Conservation (phyloP, 2,797 vertebrate genomes). For the Mormyrus hasselquistii region DNA sequence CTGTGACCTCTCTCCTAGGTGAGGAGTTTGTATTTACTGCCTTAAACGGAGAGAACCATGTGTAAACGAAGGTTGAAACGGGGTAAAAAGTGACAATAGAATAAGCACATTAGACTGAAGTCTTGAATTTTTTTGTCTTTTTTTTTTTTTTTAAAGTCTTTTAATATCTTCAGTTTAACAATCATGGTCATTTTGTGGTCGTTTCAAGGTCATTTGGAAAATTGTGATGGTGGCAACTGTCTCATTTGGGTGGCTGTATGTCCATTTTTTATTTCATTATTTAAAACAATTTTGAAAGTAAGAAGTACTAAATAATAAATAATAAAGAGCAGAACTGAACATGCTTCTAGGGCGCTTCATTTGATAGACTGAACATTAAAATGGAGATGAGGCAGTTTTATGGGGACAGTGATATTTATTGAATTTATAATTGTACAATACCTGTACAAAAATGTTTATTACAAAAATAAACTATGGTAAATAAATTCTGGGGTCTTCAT, state of each 20-base stretch:
- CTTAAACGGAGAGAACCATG: slow-evolving; percentile 17
- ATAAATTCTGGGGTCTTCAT: neutral
- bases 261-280: neutral
- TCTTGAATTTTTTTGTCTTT: neutral
- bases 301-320: neutral
- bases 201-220: neutral
- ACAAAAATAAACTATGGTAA: slow-evolving; percentile 20
- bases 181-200: neutral
- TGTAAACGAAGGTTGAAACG: neutral
- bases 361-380: neutral
- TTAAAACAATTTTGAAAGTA: neutral
- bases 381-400: neutral
- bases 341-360: neutral
- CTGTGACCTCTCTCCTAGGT: neutral
- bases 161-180: slow-evolving; percentile 7
- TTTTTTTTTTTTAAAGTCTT: neutral
- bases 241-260: slow-evolving; percentile 10
- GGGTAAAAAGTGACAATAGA: neutral
- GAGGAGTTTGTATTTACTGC: slow-evolving; percentile 12
- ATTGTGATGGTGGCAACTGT: slow-evolving; percentile 16
- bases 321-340: neutral
- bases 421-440: slow-evolving; percentile 14
- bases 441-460: slow-evolving; percentile 19
- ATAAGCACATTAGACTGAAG: slow-evolving; percentile 14
- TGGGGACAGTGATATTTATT: slow-evolving; percentile 21